These are phyloP conservation scores for Coturnix japonica DNA, from an alignment of 2,113 vertebrate species.

Conservation along the genomic window DNA sequence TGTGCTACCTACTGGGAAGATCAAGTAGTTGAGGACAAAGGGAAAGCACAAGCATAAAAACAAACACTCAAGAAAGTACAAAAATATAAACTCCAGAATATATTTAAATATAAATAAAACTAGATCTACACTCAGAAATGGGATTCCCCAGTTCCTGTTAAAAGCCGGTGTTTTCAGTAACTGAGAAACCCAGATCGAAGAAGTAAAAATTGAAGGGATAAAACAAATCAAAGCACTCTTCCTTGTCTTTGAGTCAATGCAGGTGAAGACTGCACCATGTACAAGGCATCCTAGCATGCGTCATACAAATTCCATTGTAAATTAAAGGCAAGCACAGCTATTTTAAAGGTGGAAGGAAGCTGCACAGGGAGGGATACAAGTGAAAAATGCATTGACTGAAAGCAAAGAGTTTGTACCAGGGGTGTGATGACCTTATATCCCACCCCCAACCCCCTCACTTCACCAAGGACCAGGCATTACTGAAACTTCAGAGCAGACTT, in stretches of 20 bases:
- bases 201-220: background rate
- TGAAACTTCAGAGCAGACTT: background rate
- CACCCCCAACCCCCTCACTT: background rate
- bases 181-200: accelerated
- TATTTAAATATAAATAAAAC: background rate
- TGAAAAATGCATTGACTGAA: accelerated
- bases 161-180: background rate
- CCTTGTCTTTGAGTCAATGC: background rate
- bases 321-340: background rate
- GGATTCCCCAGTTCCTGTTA: background rate
- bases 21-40: background rate
- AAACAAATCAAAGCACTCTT: background rate
- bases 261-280: background rate
- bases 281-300: background rate
- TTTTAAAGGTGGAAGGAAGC: background rate
- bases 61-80: background rate
- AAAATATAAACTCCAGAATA: accelerated
- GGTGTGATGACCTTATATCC: background rate
- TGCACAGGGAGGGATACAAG: accelerated
- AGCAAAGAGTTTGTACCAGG: accelerated
- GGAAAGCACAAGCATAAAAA: background rate
- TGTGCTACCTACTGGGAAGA: background rate
- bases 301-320: background rate
- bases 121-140: background rate
- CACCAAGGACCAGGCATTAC: accelerated